These are phyloP conservation scores for Branchinecta sandiegonensis DNA, from an alignment of 2,888 invertebrate genomes.

Conservation along the genomic window DNA sequence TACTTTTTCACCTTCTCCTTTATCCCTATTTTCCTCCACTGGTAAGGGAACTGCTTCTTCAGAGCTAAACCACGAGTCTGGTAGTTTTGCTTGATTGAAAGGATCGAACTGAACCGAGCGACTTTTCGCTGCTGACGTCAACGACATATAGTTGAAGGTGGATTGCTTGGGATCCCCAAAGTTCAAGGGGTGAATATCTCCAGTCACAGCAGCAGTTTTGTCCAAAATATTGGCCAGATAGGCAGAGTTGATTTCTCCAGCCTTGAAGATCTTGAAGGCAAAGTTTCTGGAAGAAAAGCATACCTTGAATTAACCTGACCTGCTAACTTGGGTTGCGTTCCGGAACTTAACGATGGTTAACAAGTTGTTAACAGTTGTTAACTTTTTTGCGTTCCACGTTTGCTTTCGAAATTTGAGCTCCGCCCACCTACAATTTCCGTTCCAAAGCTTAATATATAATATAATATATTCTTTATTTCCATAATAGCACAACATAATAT, in stretches of 20 bases:
- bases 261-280: background rate
- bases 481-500: no score
- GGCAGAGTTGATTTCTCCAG: constrained; percentile 2
- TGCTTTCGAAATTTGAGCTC: no score
- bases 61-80: constrained; percentile 1
- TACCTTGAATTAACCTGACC: no score
- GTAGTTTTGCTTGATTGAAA: background rate
- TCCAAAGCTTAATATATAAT: no score
- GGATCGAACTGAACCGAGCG: background rate
- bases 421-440: no score
- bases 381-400: no score
- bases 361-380: no score
- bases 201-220: background rate
- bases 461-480: no score
- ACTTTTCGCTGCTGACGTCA: background rate
- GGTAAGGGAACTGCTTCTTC: background rate
- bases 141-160: background rate
- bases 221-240: background rate
- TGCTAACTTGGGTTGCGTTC: no score
- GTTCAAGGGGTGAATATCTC: constrained; percentile 1
- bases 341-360: no score
- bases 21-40: background rate
- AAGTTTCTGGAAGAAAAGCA: background rate
- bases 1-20: background rate
- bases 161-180: background rate